A percentile compares a stretch with the other conserved stretches of the same genome.
Evolutionary conservation across 2,797 vertebrate species (phyloP).

Genomic region (Halcyon chelicuti): DNA sequence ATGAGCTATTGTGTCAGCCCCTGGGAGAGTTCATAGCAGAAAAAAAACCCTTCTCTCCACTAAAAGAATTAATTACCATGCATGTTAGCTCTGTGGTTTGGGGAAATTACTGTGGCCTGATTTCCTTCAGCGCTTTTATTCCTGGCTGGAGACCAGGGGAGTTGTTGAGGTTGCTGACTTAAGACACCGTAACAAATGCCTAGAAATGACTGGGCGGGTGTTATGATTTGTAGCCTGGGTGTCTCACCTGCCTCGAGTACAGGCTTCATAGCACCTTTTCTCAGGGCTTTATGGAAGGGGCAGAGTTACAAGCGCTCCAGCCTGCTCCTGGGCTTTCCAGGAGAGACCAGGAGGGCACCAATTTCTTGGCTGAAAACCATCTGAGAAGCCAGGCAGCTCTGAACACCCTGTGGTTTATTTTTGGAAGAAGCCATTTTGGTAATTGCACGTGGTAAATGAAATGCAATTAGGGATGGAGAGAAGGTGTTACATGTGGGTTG

Average conservation of each 20-base stretch:
- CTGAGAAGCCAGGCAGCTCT: background rate
- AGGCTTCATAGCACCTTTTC: background rate
- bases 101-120: slow-evolving; percentile 36
- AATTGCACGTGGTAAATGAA: slow-evolving; percentile 20
- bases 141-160: slow-evolving; percentile 41
- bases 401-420: background rate
- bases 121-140: slow-evolving; percentile 49
- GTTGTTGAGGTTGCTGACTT: slow-evolving; percentile 31
- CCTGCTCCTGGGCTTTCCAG: background rate
- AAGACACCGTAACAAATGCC: slow-evolving; percentile 25
- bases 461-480: slow-evolving; percentile 9
- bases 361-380: background rate
- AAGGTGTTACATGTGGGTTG: slow-evolving; percentile 1
- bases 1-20: slow-evolving; percentile 7
- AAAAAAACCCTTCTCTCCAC: background rate
- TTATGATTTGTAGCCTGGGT: background rate
- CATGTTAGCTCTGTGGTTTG: slow-evolving; percentile 53
- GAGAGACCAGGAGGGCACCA: background rate
- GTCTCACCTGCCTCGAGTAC: background rate
- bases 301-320: background rate
- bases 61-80: slow-evolving; percentile 60
- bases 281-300: background rate
- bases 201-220: background rate
- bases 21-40: slow-evolving; percentile 18
- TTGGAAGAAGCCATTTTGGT: slow-evolving; percentile 28